A percentile compares a stretch with the other conserved stretches of the same genome.
Conservation (phyloP, 2,113 vertebrate genomes). For the Microtus montanus region DNA sequence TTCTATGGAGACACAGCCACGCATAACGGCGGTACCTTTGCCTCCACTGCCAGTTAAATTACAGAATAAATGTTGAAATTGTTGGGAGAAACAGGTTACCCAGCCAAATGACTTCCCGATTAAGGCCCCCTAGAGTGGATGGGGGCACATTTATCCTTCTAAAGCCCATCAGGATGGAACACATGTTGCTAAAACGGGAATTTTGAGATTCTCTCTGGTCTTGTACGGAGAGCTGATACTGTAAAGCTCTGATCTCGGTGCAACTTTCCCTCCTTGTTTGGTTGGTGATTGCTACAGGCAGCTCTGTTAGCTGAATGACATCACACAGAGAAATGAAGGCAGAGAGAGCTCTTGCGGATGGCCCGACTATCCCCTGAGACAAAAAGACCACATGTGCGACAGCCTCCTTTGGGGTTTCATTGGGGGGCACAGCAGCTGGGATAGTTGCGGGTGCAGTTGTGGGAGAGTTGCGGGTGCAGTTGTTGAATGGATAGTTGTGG, state of each 20-base stretch:
- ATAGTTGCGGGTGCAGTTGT: too few relatives aligned
- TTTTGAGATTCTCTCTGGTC: background rate
- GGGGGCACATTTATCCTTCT: background rate
- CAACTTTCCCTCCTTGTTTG: constrained; percentile 38
- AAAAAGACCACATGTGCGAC: background rate
- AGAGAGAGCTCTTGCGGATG: background rate
- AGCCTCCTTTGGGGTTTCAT: background rate
- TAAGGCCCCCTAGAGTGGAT: background rate
- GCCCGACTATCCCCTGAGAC: background rate
- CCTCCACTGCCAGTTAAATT: background rate
- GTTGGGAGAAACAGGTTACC: constrained; percentile 11
- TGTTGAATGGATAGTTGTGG: too few relatives aligned
- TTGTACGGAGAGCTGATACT: background rate
- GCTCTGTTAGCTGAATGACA: constrained; percentile 25
- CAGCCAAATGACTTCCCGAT: constrained; percentile 11
- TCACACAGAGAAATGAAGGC: constrained; percentile 14
- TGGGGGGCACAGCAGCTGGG: background rate
- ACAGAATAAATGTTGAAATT: constrained; percentile 30
- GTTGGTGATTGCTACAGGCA: background rate
- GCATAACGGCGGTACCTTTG: background rate
- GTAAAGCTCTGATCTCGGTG: constrained; percentile 23
- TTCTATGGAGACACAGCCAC: background rate
- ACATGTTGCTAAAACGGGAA: background rate
- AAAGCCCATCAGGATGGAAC: background rate
- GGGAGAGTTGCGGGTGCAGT: too few relatives aligned